These are phyloP conservation scores for Sebastes flavidus DNA, from an alignment of 2,797 vertebrate genomes.

Conservation along the genomic window DNA sequence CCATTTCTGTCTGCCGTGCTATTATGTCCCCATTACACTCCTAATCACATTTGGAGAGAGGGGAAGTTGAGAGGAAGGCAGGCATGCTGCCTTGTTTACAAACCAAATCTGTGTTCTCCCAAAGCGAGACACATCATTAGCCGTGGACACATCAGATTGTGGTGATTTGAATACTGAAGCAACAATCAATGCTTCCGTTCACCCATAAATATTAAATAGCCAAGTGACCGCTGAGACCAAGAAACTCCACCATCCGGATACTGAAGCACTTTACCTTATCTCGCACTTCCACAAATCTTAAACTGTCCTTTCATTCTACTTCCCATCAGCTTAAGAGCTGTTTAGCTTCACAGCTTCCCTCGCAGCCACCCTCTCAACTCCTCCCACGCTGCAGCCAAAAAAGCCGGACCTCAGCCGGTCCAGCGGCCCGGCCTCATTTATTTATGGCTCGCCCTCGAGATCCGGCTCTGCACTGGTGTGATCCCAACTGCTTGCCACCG, in stretches of 20 bases:
- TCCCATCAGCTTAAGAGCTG: constrained; percentile 6
- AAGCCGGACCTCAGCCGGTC: constrained; percentile 42
- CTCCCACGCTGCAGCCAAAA: constrained; percentile 17
- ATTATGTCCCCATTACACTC: constrained; percentile 57
- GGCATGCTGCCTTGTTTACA: constrained; percentile 50
- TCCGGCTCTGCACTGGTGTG: constrained; percentile 33
- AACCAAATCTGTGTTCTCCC: constrained; percentile 47
- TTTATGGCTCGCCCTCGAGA: constrained; percentile 58
- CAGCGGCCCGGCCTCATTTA: constrained; percentile 51
- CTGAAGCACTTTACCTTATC: background rate
- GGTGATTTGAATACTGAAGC: constrained; percentile 33
- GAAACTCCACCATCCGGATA: background rate
- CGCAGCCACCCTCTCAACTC: background rate
- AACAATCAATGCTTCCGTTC: constrained; percentile 22
- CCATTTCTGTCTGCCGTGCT: constrained; percentile 48
- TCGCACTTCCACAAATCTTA: background rate
- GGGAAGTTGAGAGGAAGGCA: constrained; percentile 14
- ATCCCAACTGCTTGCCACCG: constrained; percentile 37
- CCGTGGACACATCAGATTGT: constrained; percentile 36
- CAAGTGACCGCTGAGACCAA: too few species aligned
- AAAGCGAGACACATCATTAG: constrained; percentile 36
- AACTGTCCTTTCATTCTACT: background rate
- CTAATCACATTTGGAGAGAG: constrained; percentile 49
- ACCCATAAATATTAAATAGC: constrained; percentile 42
- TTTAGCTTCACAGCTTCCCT: background rate